These are phyloP conservation scores for Diploscapter pachys DNA, from an alignment of 1,140 invertebrate genomes.

Conservation along the genomic window DNA sequence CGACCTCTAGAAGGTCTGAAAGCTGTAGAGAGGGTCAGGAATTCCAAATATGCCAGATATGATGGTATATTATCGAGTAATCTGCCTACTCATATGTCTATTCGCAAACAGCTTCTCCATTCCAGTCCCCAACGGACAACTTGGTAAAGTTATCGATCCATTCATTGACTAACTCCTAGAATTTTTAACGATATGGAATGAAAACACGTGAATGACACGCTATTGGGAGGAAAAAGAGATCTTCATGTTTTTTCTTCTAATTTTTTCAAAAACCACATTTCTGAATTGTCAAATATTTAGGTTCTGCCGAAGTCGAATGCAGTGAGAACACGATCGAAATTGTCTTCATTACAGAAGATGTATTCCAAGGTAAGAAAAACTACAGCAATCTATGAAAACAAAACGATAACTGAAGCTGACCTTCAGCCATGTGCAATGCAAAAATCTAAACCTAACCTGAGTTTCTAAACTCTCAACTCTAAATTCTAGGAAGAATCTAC, in stretches of 20 bases:
- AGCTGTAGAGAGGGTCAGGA: no score
- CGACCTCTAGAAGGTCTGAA: no score
- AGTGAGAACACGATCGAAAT: conserved; percentile 55
- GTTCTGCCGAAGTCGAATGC: conserved; percentile 53
- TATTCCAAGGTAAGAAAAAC: conserved; percentile 24
- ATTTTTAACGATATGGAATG: neutral
- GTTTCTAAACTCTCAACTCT: conserved; percentile 21
- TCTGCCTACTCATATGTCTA: no score
- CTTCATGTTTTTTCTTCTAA: conserved; percentile 6
- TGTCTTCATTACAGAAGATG: conserved; percentile 51
- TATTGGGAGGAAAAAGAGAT: neutral
- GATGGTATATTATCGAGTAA: no score
- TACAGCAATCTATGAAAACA: neutral
- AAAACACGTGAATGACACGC: neutral
- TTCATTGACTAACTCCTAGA: neutral
- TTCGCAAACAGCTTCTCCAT: conserved; percentile 15
- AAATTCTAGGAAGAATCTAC: conserved; percentile 48
- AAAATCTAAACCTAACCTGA: neutral
- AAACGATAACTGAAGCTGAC: neutral
- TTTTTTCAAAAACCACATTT: conserved; percentile 4
- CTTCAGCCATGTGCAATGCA: neutral
- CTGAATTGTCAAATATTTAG: conserved; percentile 37
- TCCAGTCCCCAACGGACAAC: conserved; percentile 53
- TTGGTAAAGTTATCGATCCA: conserved; percentile 40
- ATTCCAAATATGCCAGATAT: no score